A percentile compares a stretch with the other conserved stretches of the same genome.
Conservation (phyloP, 2,113 vertebrate species). For the Theristicus caerulescens region DNA sequence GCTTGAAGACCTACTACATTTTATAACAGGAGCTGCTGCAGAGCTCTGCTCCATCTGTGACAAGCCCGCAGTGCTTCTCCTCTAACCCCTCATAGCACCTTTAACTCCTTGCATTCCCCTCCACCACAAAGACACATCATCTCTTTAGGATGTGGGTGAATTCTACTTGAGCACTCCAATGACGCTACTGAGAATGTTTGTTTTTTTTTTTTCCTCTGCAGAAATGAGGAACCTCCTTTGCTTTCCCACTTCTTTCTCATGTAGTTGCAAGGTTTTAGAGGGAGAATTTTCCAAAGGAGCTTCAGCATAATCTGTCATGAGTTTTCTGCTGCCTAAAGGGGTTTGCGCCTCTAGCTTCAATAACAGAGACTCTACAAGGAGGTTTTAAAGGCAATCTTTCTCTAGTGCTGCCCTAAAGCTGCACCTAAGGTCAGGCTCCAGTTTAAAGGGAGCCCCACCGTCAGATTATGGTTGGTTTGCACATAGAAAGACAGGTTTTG, state of each 20-base stretch:
- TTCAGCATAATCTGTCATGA: background rate
- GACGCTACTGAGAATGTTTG: background rate
- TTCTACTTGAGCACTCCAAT: background rate
- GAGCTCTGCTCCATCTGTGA: background rate
- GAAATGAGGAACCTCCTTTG: background rate
- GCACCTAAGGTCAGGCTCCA: background rate
- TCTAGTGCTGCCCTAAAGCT: background rate
- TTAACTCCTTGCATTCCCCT: background rate
- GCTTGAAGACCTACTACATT: background rate
- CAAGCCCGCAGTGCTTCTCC: background rate
- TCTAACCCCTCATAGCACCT: background rate
- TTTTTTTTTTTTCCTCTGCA: background rate
- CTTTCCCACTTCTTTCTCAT: background rate
- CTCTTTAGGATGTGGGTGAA: background rate
- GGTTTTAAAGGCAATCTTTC: accelerated
- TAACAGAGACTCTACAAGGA: background rate
- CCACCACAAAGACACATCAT: background rate
- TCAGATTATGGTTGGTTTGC: background rate
- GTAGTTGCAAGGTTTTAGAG: background rate
- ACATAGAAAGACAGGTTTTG: background rate
- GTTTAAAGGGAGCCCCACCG: background rate
- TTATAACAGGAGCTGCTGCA: background rate
- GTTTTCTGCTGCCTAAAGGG: background rate
- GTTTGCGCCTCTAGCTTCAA: background rate
- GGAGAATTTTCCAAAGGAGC: background rate